Base-by-base conservation (phyloP, 2,888 invertebrate genomes). In the Rutpela maculata region DNA sequence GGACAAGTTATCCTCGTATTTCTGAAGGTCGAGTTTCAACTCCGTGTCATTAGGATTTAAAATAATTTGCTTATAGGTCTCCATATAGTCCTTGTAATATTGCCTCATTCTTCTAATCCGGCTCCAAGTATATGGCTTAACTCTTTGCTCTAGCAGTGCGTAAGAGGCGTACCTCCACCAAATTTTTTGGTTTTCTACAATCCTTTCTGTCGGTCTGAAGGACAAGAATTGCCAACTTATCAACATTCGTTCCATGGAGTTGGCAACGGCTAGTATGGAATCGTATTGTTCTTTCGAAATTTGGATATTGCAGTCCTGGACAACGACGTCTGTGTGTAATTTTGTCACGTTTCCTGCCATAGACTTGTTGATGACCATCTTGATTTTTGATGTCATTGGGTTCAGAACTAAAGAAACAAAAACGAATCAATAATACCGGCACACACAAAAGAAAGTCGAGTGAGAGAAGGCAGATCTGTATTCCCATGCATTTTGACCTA, bases 131-230 rank as follows among this genome's bases (percentile, higher is more conserved):
- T 93, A 95, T 0, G 96, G 95, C 22, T 93, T 90, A 1, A 96
- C 92, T 38, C 94, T 91, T 83, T 95, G 94, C 83, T 95, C 94
- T 1, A 96, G 85, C 0, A 95, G 92, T 5, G 94, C 93, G 79
- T 92, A 92, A 87, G 92, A 94, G 0, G 95, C 95, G 87, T 96
- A 96, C 56, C 90, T 91, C 96, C 96, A 96, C 95, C 95, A 96
- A 56, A 91, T 91, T 82, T 91, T 91, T 0, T 91, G 90, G 85
- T 94, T 92, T 74, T 93, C 92, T 35, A 89, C 88, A 1, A 94
- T 89, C 74, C 79, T 85, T 50, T 85, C 81, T n/a, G 77, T 81
- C 1, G 90, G 90, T 60, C 90, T 82, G n/a, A 87, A 81, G 6
- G 84, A 79, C 38, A 90, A 77, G 82, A 85, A 88, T 81, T 85